Evolutionary conservation across 2,888 invertebrate genomes (phyloP).

Genomic region (Sepioteuthis lessoniana): DNA sequence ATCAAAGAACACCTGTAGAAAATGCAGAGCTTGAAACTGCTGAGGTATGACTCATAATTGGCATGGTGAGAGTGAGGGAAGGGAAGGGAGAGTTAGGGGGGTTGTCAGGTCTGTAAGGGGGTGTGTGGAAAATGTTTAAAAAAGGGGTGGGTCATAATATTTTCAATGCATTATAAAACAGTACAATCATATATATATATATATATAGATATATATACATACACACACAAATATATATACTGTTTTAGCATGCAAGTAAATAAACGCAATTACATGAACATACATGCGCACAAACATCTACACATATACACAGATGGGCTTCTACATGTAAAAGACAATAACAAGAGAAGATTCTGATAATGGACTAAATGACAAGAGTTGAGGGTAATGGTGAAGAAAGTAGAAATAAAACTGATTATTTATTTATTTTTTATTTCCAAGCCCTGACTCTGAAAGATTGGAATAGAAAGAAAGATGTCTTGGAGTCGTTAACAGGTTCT

Average conservation of each 20-base stretch:
- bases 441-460: no score
- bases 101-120: background rate
- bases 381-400: background rate
- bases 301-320: background rate
- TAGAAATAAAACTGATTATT: no score
- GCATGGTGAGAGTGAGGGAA: background rate
- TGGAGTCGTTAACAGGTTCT: no score
- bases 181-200: no score
- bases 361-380: background rate
- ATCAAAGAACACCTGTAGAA: constrained; percentile 23
- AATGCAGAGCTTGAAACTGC: background rate
- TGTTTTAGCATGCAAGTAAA: background rate
- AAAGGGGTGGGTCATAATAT: no score
- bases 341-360: background rate
- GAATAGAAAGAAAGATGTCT: no score
- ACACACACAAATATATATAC: no score
- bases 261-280: background rate
- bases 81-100: background rate
- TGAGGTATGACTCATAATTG: constrained; percentile 14
- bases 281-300: background rate
- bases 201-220: no score
- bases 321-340: background rate
- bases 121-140: background rate
- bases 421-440: no score
- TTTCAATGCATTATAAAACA: no score